phyloP scores from a whole-genome alignment of 2,797 vertebrate species.

The Pipistrellus nathusii region DNA sequence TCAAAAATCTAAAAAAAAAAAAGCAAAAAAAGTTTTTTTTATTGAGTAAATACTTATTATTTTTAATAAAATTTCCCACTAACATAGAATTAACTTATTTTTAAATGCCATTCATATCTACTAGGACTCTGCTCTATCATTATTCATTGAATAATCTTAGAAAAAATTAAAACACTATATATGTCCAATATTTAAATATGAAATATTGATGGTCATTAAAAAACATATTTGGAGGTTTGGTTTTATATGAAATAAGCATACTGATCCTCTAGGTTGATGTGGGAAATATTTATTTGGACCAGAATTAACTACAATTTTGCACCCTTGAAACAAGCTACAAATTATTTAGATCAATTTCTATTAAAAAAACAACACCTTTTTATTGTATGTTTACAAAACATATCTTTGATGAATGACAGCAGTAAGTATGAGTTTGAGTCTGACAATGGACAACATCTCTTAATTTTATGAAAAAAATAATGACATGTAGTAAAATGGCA shows the following conservation, averaged over 20 bases:
- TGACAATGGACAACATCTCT: neutral
- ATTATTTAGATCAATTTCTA: constrained; percentile 10
- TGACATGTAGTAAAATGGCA: neutral
- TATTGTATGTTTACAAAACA: neutral
- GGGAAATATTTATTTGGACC: constrained; percentile 17
- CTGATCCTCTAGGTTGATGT: neutral
- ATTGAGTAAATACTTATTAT: neutral
- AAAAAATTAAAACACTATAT: constrained; percentile 39
- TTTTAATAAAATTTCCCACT: neutral
- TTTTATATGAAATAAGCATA: constrained; percentile 20
- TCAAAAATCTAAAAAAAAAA: neutral
- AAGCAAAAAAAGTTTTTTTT: neutral
- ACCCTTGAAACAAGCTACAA: constrained; percentile 14
- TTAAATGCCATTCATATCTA: neutral
- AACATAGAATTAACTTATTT: constrained; percentile 1
- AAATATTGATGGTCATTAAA: neutral
- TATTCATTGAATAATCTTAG: neutral
- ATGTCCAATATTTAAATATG: neutral
- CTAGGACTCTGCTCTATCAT: neutral
- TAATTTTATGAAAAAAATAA: neutral
- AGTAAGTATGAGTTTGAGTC: neutral
- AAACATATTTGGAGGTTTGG: constrained; percentile 6
- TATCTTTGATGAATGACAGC: neutral
- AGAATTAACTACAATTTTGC: neutral
- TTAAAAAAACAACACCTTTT: neutral